Conservation (phyloP, 1,140 invertebrate genomes). For the Heliconius melpomene region DNA sequence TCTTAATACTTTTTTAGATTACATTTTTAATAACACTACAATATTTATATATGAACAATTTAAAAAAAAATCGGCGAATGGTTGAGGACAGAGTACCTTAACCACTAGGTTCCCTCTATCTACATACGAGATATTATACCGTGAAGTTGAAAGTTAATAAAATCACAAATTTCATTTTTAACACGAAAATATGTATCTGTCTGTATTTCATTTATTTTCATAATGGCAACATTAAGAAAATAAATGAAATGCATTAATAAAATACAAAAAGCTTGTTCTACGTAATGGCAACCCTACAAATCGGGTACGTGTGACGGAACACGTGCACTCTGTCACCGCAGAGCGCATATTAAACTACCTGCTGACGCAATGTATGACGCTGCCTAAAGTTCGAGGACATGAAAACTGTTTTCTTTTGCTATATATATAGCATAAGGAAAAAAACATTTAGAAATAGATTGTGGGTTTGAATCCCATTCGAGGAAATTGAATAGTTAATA, state of each 20-base stretch:
- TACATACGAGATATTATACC: too few relatives aligned
- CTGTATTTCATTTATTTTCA: too few relatives aligned
- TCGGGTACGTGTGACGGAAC: conserved; percentile 32
- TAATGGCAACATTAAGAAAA: background rate
- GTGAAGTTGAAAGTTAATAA: too few relatives aligned
- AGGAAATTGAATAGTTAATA: too few relatives aligned
- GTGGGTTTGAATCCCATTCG: too few relatives aligned
- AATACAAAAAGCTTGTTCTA: conserved; percentile 13
- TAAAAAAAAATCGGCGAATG: too few relatives aligned
- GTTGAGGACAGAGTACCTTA: background rate
- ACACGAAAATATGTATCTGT: background rate
- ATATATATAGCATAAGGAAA: too few relatives aligned
- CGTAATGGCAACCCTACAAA: conserved; percentile 31
- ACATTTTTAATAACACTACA: too few relatives aligned
- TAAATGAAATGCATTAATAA: conserved; percentile 29
- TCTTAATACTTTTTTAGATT: background rate
- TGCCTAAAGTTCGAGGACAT: background rate
- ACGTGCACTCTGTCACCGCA: conserved; percentile 39
- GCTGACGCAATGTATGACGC: conserved; percentile 20
- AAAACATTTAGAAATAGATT: too few relatives aligned
- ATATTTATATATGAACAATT: too few relatives aligned
- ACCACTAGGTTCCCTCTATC: too few relatives aligned
- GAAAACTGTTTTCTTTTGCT: background rate
- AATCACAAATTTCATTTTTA: too few relatives aligned
- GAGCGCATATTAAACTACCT: conserved; percentile 34